Evolutionary conservation across 2,888 invertebrate species (phyloP), one percentile per base, ranked within the genome.

Genomic region (Conistra vaccinii): DNA sequence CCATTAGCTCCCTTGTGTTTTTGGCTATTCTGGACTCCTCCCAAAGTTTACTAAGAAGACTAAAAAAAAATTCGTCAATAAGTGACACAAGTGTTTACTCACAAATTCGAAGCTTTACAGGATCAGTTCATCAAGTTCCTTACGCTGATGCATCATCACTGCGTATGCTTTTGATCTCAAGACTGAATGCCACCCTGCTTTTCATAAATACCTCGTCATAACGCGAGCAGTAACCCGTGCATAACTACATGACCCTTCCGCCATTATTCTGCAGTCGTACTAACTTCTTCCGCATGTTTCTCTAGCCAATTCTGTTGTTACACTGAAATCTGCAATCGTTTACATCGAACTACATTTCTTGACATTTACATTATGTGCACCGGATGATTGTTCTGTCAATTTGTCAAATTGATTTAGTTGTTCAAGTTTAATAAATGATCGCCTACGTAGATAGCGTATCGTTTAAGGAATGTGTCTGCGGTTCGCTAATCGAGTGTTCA

Each of bases 251-350:
- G 79, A 76, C 35, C 73, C 75, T 75, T 80, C 76, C 80, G 72
- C 73, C 73, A 75, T 81, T 73, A 73, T 71, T 72, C 70, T 57
- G 57, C 75, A 67, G 62, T 51, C 74, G 48, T 74, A 58, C 77
- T 83, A 32, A 57, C 78, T 65, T 63, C 87, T 90, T 90, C 91
- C 90, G 90, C 89, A 73, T 89, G 79, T 78, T 83, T 80, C 86
- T 77, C 75, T 81, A 85, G 89, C 90, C 90, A 89, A 88, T 84
- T 91, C 90, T 91, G 91, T 92, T 91, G 89, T 90, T 90, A 87
- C 81, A 77, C 78, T 79, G 57, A 78, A 67, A 85, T 81, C 77
- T 80, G 66, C 75, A 66, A 73, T 80, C 60, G 53, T 87, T 85
- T 87, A 74, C 77, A 71, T 68, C 58, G 63, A 76, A 78, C 67